Base-by-base conservation (phyloP, 2,888 invertebrate genomes). In the Euclidia mi region DNA sequence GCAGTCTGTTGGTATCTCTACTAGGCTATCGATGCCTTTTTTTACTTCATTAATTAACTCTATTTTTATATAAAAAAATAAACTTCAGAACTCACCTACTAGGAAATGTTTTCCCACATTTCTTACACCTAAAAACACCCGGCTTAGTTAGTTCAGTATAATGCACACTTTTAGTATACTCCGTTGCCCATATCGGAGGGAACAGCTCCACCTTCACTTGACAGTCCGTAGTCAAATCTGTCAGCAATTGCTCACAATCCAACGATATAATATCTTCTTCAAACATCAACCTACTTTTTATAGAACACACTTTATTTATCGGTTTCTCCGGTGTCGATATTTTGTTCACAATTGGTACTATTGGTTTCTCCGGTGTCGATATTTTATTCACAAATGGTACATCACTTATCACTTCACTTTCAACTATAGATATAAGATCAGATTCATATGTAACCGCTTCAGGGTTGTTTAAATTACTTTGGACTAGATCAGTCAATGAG, bases 51-150 rank as follows among this genome's bases (percentile, higher is more conserved):
- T 2, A 2, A 20, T 20, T 0, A 11, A 2, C 18, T 12, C 6
- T 10, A 11, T 12, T 20, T 45, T 18, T 45, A 20, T 3, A 20
- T 3, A 17, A 15, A n/a, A n/a, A n/a, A n/a, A n/a, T n/a, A n/a
- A n/a, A n/a, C n/a, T n/a, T n/a, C n/a, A 12, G 2, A 15, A 71
- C 81, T 79, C 12, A 88, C 89, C 87, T 80, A 20, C 73, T 80
- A 14, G 74, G 71, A 45, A 85, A 89, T 0, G 52, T 49, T 3
- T 61, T 53, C 0, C 35, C 35, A 38, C 89, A 89, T 1, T 53
- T 74, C 11, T 48, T 78, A 41, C 89, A 89, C 0, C 57, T 40
- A 64, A 62, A 81, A 0, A 73, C 28, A 0, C 79, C 78, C 0
- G 78, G 69, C 2, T 46, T 67, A 0, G 78, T 34, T 2, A 89